phyloP scores from a whole-genome alignment of 2,797 vertebrate species.

The Uromys caudimaculatus region DNA sequence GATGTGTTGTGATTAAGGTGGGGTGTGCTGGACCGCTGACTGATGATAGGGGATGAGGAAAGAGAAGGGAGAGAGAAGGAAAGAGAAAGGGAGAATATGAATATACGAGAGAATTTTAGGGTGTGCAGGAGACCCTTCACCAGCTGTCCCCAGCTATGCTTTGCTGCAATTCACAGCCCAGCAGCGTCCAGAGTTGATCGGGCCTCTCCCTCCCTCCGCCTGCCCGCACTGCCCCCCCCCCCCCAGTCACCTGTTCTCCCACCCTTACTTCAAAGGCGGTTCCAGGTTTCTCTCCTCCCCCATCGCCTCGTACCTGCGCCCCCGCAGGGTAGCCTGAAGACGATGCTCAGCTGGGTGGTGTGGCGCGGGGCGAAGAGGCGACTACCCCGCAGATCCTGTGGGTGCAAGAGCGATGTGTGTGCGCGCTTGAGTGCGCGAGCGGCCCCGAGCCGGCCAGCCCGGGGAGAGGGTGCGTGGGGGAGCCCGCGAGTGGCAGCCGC shows the following conservation, averaged over 20 bases:
- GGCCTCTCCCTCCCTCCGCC: no score
- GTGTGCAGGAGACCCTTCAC: conserved; percentile 42
- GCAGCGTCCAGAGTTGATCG: background rate
- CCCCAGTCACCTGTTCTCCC: conserved; percentile 42
- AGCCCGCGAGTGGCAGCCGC: conserved; percentile 59
- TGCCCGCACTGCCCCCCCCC: background rate
- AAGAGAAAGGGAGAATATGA: background rate
- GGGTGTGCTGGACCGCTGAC: background rate
- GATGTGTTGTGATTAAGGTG: background rate
- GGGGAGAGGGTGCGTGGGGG: conserved; percentile 62
- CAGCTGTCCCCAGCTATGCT: background rate
- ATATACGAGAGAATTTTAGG: background rate
- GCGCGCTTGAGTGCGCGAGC: conserved; percentile 48
- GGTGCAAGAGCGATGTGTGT: conserved; percentile 36
- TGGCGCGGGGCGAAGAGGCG: conserved; percentile 22
- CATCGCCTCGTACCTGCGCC: conserved; percentile 74
- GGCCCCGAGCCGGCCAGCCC: conserved; percentile 1
- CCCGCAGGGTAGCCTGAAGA: conserved; percentile 58
- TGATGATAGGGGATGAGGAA: background rate
- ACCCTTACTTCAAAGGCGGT: conserved; percentile 54
- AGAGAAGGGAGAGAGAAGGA: background rate
- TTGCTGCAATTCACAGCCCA: background rate
- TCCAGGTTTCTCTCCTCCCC: background rate
- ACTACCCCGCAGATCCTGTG: background rate
- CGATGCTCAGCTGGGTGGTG: conserved; percentile 22